Percentiles rank a stretch among this genome's conserved stretches.
These are phyloP conservation scores for Salminus brasiliensis DNA, from an alignment of 2,113 vertebrate species.

Conservation along the genomic window DNA sequence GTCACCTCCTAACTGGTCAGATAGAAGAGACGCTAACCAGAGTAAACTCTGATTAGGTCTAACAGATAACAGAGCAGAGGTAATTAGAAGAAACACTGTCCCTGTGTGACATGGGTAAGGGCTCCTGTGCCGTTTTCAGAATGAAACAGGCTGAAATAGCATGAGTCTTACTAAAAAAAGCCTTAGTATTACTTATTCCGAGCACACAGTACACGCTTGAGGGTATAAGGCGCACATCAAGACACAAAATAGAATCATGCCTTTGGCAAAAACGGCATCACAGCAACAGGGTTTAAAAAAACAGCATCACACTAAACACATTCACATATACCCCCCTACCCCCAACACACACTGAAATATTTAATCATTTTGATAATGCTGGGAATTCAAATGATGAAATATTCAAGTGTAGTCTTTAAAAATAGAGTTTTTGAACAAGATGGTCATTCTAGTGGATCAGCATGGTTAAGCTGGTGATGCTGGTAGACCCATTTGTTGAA, in stretches of 20 bases:
- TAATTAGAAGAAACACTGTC: neutral
- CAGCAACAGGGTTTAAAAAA: neutral
- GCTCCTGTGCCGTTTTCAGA: neutral
- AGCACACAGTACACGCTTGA: neutral
- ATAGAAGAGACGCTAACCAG: slow-evolving; percentile 57
- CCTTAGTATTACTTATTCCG: neutral
- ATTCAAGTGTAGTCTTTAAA: too few relatives aligned
- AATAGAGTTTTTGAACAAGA: too few relatives aligned
- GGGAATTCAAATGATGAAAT: too few relatives aligned
- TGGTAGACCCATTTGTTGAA: too few relatives aligned
- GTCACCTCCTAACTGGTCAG: slow-evolving; percentile 55
- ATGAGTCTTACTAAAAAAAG: neutral
- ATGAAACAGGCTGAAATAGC: neutral
- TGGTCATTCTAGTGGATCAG: too few relatives aligned
- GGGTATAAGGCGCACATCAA: neutral
- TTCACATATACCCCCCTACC: too few relatives aligned
- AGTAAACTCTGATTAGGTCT: slow-evolving; percentile 68
- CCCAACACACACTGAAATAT: too few relatives aligned
- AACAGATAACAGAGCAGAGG: neutral
- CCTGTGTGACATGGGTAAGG: neutral
- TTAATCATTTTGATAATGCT: too few relatives aligned
- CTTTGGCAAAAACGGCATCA: neutral
- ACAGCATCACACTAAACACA: too few relatives aligned
- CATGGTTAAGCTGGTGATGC: too few relatives aligned
- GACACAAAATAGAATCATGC: neutral